Conservation (phyloP, 2,113 vertebrate species). For the Scortum barcoo region DNA sequence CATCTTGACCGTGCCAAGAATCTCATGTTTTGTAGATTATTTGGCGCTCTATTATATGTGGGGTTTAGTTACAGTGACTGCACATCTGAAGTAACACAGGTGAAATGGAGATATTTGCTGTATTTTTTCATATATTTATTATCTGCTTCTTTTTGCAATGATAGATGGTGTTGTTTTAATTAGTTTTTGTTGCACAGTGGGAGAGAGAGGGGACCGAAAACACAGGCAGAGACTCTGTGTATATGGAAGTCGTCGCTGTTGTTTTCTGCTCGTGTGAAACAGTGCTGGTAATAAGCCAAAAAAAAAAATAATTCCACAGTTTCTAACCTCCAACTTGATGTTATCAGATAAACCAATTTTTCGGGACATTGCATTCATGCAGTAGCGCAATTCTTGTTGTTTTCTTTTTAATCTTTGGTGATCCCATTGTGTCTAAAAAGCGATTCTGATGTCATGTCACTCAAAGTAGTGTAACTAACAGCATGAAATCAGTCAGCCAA, state of each 20-base stretch:
- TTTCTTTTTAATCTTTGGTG: background rate
- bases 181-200: slow-evolving; percentile 15
- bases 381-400: background rate
- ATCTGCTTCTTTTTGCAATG: slow-evolving; percentile 12
- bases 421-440: background rate
- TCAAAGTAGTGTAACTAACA: background rate
- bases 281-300: slow-evolving; percentile 3
- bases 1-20: background rate
- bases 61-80: background rate
- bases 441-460: background rate
- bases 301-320: background rate
- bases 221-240: slow-evolving; percentile 5
- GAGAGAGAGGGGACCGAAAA: slow-evolving; percentile 4
- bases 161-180: slow-evolving; percentile 30
- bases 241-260: slow-evolving; percentile 4
- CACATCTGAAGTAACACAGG: background rate
- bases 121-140: background rate
- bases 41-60: background rate
- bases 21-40: background rate
- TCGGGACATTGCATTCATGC: background rate
- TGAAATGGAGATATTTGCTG: slow-evolving; percentile 4
- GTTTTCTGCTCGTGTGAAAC: slow-evolving; percentile 13
- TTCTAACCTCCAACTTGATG: background rate
- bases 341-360: background rate
- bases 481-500: background rate